phyloP scores from a whole-genome alignment of 2,113 vertebrate species.

The Gambusia holbrooki region DNA sequence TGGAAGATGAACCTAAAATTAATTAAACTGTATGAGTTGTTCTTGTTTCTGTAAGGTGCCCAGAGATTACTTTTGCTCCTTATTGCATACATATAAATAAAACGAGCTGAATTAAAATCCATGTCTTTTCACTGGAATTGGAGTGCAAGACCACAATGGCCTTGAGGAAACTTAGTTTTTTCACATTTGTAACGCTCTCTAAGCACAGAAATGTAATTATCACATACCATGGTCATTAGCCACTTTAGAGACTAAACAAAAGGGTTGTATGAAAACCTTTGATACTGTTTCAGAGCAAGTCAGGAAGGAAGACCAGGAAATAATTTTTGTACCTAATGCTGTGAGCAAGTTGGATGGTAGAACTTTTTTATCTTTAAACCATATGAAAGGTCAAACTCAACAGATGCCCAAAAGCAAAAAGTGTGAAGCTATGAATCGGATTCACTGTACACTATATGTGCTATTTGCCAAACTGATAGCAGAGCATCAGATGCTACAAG shows the following conservation, averaged over 20 bases:
- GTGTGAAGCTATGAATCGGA: slow-evolving; percentile 2
- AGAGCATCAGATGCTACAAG: slow-evolving; percentile 11
- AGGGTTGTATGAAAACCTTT: slow-evolving; percentile 12
- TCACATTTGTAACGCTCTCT: slow-evolving; percentile 4
- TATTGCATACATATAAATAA: neutral
- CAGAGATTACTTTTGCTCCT: neutral
- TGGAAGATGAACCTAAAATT: neutral
- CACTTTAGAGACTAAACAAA: slow-evolving; percentile 16
- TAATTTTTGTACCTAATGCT: neutral
- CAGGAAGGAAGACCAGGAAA: neutral
- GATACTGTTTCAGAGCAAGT: slow-evolving; percentile 16
- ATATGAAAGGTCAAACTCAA: neutral
- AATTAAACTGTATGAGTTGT: neutral
- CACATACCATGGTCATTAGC: slow-evolving; percentile 13
- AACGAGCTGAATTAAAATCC: neutral
- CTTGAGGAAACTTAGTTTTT: neutral
- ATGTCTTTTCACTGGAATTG: neutral
- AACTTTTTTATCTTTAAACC: neutral
- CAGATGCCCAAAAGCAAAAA: neutral
- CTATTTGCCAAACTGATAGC: neutral
- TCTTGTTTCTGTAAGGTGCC: neutral
- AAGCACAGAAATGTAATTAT: neutral
- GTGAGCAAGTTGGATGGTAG: neutral
- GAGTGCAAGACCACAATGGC: neutral
- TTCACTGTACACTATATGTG: slow-evolving; percentile 19